phyloP scores from a whole-genome alignment of 1,140 invertebrate species.

The Pantala flavescens region DNA sequence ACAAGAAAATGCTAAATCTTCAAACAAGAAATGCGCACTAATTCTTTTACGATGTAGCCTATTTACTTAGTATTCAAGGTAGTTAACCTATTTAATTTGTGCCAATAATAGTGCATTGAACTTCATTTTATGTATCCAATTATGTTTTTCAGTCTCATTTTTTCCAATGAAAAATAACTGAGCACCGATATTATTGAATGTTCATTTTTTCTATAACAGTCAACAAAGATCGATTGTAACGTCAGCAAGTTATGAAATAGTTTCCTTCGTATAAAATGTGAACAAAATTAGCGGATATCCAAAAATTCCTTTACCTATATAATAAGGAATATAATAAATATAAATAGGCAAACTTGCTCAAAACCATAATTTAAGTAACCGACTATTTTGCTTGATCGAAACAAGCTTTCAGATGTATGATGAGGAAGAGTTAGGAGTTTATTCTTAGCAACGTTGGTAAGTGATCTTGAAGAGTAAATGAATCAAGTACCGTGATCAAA shows the following conservation, averaged over 20 bases:
- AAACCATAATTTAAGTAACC: not conserved
- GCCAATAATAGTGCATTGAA: no score
- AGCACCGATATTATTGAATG: not conserved
- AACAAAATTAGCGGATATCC: not conserved
- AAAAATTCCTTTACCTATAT: not conserved
- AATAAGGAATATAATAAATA: not conserved
- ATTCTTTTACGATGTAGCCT: no score
- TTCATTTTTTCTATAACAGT: not conserved
- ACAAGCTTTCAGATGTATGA: not conserved
- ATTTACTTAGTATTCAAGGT: no score
- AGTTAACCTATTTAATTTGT: no score
- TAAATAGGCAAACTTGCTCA: not conserved
- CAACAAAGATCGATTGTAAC: not conserved
- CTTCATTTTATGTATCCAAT: no score
- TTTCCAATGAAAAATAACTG: not conserved
- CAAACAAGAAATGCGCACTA: no score
- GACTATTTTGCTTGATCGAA: not conserved
- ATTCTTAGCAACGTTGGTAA: no score
- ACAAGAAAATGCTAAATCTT: no score
- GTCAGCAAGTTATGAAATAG: not conserved
- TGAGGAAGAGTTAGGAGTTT: no score
- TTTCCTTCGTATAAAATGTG: not conserved
- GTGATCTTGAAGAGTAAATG: no score
- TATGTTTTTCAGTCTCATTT: no score
- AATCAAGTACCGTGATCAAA: not conserved